Percentiles rank a stretch among this genome's conserved stretches.
Evolutionary conservation across 30 jellyfish, hydroid and myxozoan genomes (phyloP).

Genomic region (Hydractinia echinata): DNA sequence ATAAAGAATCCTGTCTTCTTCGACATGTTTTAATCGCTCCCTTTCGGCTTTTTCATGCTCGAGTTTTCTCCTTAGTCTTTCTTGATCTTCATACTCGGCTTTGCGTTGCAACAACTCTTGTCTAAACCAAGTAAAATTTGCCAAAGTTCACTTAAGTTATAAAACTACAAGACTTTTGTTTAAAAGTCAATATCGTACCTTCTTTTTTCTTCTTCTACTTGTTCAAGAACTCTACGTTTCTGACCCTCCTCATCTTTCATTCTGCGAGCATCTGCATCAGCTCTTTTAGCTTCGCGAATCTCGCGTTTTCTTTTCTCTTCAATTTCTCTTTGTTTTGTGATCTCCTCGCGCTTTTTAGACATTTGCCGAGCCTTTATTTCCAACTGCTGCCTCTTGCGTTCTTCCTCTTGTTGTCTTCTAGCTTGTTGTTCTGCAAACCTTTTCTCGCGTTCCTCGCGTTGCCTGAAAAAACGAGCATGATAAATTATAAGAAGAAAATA

Average conservation of each 20-base stretch:
- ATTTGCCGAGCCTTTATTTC: constrained; percentile 11
- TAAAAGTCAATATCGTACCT: constrained; percentile 4
- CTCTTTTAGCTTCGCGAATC: constrained; percentile 66
- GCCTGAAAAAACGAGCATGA: constrained; percentile 33
- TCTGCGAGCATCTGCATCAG: constrained; percentile 88
- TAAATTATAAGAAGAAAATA: no score
- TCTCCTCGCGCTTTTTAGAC: constrained; percentile 55
- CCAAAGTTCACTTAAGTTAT: neutral
- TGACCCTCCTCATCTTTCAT: constrained; percentile 63
- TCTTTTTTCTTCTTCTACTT: constrained; percentile 68
- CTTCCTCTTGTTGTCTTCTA: constrained; percentile 70
- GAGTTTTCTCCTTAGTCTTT: constrained; percentile 48
- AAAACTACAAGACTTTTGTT: neutral
- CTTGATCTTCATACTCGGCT: constrained; percentile 80
- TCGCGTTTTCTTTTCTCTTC: constrained; percentile 73
- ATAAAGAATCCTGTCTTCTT: constrained; percentile 53
- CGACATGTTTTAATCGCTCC: constrained; percentile 54
- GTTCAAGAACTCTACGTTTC: constrained; percentile 42
- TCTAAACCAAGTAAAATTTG: constrained; percentile 1
- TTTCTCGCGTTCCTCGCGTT: constrained; percentile 84
- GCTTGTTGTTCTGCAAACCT: constrained; percentile 70
- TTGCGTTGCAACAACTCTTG: constrained; percentile 55
- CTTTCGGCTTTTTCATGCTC: constrained; percentile 68
- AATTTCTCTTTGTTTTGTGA: constrained; percentile 45
- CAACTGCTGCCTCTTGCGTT: constrained; percentile 38